phyloP scores from a whole-genome alignment of 2,113 vertebrate genomes.

The Dascyllus trimaculatus region DNA sequence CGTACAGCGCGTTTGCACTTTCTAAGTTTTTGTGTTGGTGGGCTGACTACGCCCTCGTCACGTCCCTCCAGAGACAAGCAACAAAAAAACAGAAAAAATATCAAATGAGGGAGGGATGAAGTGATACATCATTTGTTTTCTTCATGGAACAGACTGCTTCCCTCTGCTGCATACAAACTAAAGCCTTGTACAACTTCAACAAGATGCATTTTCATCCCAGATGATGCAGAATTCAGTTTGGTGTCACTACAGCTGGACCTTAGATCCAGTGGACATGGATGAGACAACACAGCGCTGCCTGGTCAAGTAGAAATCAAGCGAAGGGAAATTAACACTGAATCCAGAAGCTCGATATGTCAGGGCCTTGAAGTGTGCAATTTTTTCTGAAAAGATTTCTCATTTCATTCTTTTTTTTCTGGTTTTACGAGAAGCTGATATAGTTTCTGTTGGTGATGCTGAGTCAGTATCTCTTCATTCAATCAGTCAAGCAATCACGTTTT shows the following conservation, averaged over 20 bases:
- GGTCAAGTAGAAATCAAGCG: background rate
- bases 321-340: background rate
- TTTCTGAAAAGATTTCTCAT: constrained; percentile 1
- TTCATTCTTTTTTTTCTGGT: background rate
- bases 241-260: no score
- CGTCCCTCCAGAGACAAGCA: constrained; percentile 35
- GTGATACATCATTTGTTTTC: constrained; percentile 55
- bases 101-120: constrained; percentile 50
- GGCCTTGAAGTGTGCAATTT: background rate
- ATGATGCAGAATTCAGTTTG: no score
- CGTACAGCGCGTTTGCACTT: constrained; percentile 30
- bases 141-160: constrained; percentile 22
- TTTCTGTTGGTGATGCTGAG: constrained; percentile 51
- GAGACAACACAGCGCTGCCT: no score
- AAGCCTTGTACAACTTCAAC: background rate
- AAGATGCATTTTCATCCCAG: no score
- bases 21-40: constrained; percentile 38
- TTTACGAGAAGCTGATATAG: constrained; percentile 1
- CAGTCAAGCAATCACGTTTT: constrained; percentile 33
- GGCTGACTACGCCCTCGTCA: constrained; percentile 32
- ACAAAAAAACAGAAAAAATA: constrained; percentile 21
- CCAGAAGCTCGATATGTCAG: constrained; percentile 5
- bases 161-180: constrained; percentile 35
- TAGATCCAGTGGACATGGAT: no score
- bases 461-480: constrained; percentile 45